Evolutionary conservation across 1,140 invertebrate genomes (phyloP).

Genomic region (Diorhabda sublineata): DNA sequence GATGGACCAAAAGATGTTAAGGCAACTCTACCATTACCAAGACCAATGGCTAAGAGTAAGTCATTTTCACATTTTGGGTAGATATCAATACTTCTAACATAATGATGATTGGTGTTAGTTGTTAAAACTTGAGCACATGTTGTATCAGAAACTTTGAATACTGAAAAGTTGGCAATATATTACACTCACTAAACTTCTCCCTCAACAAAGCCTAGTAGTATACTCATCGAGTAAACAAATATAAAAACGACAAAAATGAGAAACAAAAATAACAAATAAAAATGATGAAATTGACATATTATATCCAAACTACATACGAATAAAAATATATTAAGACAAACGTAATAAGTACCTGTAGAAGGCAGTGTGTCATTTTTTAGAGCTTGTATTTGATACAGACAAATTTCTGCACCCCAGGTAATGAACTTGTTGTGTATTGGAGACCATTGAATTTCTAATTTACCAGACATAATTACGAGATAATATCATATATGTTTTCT

Average conservation of each 20-base stretch:
- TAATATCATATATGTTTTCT: neutral
- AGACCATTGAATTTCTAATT: conserved; percentile 76
- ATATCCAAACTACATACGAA: neutral
- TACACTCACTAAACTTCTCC: conserved; percentile 11
- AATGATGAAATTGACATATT: neutral
- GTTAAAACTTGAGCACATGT: conserved; percentile 64
- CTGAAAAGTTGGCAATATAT: conserved; percentile 45
- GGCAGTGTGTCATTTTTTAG: conserved; percentile 48
- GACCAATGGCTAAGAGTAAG: conserved; percentile 77
- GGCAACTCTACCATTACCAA: conserved; percentile 79
- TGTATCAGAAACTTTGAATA: conserved; percentile 62
- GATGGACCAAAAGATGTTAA: conserved; percentile 74
- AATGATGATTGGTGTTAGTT: conserved; percentile 61
- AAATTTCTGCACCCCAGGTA: conserved; percentile 81
- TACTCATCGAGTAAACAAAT: conserved; percentile 12
- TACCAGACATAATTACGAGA: conserved; percentile 43
- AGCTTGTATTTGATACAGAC: conserved; percentile 70
- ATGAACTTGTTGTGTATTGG: conserved; percentile 77
- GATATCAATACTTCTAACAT: conserved; percentile 75
- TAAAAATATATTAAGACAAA: neutral
- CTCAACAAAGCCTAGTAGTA: conserved; percentile 19
- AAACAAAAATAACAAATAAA: conserved; percentile 7
- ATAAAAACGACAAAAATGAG: conserved; percentile 17
- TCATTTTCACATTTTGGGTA: conserved; percentile 67
- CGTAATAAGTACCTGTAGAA: neutral